Evolutionary conservation across 2,888 invertebrate species (phyloP), one percentile per base, ranked within the genome.

Genomic region (Dichetophora obliterata): DNA sequence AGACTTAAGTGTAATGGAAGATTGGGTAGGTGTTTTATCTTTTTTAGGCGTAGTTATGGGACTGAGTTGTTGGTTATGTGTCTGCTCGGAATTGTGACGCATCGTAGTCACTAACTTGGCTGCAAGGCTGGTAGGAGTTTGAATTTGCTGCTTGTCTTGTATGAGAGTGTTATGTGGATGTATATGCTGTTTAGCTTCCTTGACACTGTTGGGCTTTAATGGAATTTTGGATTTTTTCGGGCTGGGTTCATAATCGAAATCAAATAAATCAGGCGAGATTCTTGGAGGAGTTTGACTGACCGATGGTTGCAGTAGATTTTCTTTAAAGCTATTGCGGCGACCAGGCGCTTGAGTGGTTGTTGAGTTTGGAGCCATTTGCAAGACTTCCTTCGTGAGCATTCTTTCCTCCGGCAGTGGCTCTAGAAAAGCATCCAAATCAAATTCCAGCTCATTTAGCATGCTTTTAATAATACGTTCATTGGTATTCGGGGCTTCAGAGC

Each of bases 371-470:
- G 22, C 27, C 14, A 9, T 31, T 0, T 43, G 11, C 0, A 11
- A 27, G 71, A 85, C 19, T 14, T 9, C 22, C 0, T 50, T 8
- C 0, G 11, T 22, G 71, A 85, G 57, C 79, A 83, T 77, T 61
- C 87, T 52, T 77, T 87, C 86, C 48, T 86, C 90, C 34, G 89
- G 90, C 84, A 91, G 90, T 63, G 91, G 90, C 77, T 91, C 91
- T 54, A 91, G 89, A 77, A 91, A 90, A 79, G 89, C 90, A 69
- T 90, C 88, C 59, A 91, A 85, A 73, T 91, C 90, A 50, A 91
- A 89, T 11, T 82, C 82, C 1, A 83, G 50, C 48, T 80, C 80
- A 16, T 54, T 31, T 4, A 74, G 50, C 54, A 54, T 63, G 2
- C 50, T 19, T 5, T 63, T 27, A 63, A 63, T 63, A 31, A 59